Base-by-base conservation (phyloP, 2,888 invertebrate genomes). In the Atrina japonica region DNA sequence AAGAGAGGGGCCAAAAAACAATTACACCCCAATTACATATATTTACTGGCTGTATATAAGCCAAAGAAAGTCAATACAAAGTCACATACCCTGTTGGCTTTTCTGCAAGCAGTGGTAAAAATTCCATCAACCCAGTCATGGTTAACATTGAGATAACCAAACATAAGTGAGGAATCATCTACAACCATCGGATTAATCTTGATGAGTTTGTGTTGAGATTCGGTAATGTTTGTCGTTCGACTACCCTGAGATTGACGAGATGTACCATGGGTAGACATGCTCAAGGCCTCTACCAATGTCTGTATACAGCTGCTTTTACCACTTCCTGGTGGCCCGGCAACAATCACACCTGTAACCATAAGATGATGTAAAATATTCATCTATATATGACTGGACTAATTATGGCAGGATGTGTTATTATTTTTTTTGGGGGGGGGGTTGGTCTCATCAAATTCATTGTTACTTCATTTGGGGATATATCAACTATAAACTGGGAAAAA, bases 121-220 rank as follows among this genome's bases (percentile, higher is more conserved):
- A 90, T 86, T 2, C 90, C 90, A 76, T 90, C 90, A 41, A 89
- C 86, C 88, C 89, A 90, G 76, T 90, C 90, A 67, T 86, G 80
- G 72, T 86, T 88, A 56, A 85, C 83, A 63, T 84, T 85, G 56
- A 89, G 81, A 30, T 83, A 80, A 21, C 90, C 90, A 81, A 90
- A 90, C 83, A 90, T 88, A 49, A 88, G 82, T 21, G 83, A 73
- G 16, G 84, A 80, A 66, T 89, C 86, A 70, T 90, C 90, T 23
- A 88, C 87, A 23, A 89, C 89, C 60, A 90, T 81, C 9, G 90
- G 90, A 78, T 89, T 88, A 30, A 90, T 87, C 65, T 82, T 81
- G 79, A 88, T 87, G 50, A 90, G 82, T 70, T 88, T 89, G 81
- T 90, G 90, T 70, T 83, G 85, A 53, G 81, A 82, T 73, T 87